Conservation (phyloP, 2,888 invertebrate species). For the Lagria hirta region DNA sequence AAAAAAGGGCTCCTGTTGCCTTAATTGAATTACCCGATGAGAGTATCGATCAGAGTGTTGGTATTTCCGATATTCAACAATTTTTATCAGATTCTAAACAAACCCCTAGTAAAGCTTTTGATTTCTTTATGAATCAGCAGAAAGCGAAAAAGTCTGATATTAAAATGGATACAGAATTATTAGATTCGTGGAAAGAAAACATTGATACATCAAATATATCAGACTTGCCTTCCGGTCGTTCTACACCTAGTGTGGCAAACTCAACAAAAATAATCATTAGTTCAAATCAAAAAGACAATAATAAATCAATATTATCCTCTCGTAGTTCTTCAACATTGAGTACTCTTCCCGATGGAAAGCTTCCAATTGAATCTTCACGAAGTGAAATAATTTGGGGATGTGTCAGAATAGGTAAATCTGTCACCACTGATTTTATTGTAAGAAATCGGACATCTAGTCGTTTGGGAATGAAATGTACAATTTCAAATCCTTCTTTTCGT, state of each 20-base stretch:
- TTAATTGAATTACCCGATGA: conserved; percentile 42
- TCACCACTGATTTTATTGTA: conserved; percentile 58
- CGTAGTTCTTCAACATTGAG: conserved; percentile 47
- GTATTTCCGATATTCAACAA: conserved; percentile 21
- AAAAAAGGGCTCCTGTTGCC: conserved; percentile 39
- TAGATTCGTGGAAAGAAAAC: conserved; percentile 8
- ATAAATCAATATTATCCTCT: conserved; percentile 28
- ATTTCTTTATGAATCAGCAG: conserved; percentile 26
- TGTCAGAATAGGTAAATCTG: conserved; percentile 58
- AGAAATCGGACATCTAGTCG: conserved; percentile 61
- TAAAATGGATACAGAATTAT: background rate
- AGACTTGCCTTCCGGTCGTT: too few species aligned
- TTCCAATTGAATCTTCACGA: conserved; percentile 61
- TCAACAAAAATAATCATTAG: too few species aligned
- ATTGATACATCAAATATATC: background rate
- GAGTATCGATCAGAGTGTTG: conserved; percentile 39
- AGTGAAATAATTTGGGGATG: conserved; percentile 63
- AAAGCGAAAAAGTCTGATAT: conserved; percentile 3
- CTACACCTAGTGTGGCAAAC: too few species aligned
- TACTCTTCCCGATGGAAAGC: conserved; percentile 47
- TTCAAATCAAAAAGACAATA: too few species aligned
- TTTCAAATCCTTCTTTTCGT: conserved; percentile 55
- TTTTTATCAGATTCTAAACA: conserved; percentile 11
- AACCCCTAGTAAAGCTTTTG: conserved; percentile 34
- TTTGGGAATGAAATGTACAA: conserved; percentile 58